Base-by-base conservation (phyloP, 2,888 invertebrate species). In the Dasysyrphus tricinctus region DNA sequence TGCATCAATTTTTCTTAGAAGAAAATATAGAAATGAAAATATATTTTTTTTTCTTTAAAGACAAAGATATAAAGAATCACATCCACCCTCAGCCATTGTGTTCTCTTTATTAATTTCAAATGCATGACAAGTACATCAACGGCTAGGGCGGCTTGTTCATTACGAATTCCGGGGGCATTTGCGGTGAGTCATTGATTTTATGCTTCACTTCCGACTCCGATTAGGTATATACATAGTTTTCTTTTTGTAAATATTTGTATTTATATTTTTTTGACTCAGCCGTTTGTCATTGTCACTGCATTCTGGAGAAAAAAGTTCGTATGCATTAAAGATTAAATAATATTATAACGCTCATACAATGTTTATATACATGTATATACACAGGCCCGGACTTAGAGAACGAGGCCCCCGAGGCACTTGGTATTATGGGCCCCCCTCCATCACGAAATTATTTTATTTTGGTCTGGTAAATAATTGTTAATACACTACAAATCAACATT, bases 201-300 rank as follows among this genome's bases (percentile, higher is more conserved):
- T 79, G 83, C 57, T 81, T 80, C 80, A 80, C 70, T 84, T 84
- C 83, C 83, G 83, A 75, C 56, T 80, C 75, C 75, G 80, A 72
- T 74, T 67, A n/a, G n/a, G n/a, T n/a, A n/a, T n/a, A n/a, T n/a
- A 54, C 49, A 32, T 73, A 24, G 47, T 74, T 39, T 70, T 65
- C 16, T 51, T 16, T 7, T 32, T 59, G 2, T 34, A 9, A 39
- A 14, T 61, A 61, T 39, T 42, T 61, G 39, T 19, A 59, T 12
- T 42, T 57, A 39, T 19, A 59, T 72, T 44, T 65, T 34, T 75
- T 24, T 39, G 19, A 61, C 9, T 42, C 39, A 32, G 51, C 32
- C 54, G 29, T 65, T 54, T 67, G 69, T 67, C 78, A 69, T 44
- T 78, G 79, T 73, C 57, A 44, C 12, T 78, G 67, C 37, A 56